phyloP scores from a whole-genome alignment of 2,888 invertebrate genomes.

The Nomada fabriciana region DNA sequence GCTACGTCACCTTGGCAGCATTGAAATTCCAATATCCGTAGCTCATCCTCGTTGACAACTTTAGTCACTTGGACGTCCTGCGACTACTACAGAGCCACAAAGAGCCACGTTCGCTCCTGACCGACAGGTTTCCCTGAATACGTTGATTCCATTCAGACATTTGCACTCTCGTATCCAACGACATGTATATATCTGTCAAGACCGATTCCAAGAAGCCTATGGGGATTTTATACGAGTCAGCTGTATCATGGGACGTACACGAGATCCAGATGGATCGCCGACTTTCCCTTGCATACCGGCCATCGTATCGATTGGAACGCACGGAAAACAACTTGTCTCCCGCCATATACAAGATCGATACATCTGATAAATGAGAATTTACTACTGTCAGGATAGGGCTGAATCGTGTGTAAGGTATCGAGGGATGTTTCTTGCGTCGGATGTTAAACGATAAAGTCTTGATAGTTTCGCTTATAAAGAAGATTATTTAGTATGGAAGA shows the following conservation, averaged over 20 bases:
- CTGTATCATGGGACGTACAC: slow-evolving; percentile 31
- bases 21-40: slow-evolving; percentile 37
- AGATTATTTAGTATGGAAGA: background rate
- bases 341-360: slow-evolving; percentile 34
- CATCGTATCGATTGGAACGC: slow-evolving; percentile 59
- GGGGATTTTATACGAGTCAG: slow-evolving; percentile 55
- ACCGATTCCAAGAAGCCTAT: slow-evolving; percentile 55
- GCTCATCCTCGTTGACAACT: slow-evolving; percentile 28
- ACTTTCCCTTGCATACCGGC: slow-evolving; percentile 69
- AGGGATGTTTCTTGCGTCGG: background rate
- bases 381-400: background rate
- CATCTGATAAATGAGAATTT: slow-evolving; percentile 21
- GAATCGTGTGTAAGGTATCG: background rate
- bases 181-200: slow-evolving; percentile 41
- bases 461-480: background rate
- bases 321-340: slow-evolving; percentile 53
- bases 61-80: slow-evolving; percentile 21
- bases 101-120: slow-evolving; percentile 28
- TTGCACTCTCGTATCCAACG: slow-evolving; percentile 10
- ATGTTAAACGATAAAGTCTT: background rate
- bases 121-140: slow-evolving; percentile 57
- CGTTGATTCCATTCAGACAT: slow-evolving; percentile 53
- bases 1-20: slow-evolving; percentile 13
- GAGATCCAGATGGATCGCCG: slow-evolving; percentile 48
- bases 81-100: slow-evolving; percentile 29